These are phyloP conservation scores for Tuta absoluta DNA, from an alignment of 2,888 invertebrate genomes.

Conservation along the genomic window DNA sequence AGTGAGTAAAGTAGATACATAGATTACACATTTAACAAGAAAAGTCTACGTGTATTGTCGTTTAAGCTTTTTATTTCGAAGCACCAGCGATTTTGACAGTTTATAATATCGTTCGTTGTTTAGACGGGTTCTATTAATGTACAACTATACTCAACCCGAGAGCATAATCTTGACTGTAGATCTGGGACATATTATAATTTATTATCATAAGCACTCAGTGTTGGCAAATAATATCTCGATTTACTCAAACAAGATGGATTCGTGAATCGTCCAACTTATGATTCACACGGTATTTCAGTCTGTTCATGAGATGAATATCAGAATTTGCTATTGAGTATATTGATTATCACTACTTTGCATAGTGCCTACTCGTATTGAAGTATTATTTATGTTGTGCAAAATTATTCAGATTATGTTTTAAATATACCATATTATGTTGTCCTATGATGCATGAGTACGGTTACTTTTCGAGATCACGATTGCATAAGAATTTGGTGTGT, in stretches of 20 bases:
- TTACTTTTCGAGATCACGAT: constrained; percentile 31
- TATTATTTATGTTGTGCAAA: too few relatives aligned
- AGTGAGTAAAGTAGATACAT: background rate
- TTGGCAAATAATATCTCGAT: background rate
- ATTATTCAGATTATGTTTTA: too few relatives aligned
- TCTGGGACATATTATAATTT: background rate
- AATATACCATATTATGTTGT: too few relatives aligned
- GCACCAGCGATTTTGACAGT: constrained; percentile 12
- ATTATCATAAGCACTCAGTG: background rate
- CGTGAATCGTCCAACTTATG: background rate
- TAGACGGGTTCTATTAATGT: too few relatives aligned
- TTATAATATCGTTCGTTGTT: background rate
- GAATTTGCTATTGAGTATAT: too few relatives aligned
- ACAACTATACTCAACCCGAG: background rate
- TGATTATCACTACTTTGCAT: too few relatives aligned
- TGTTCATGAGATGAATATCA: too few relatives aligned
- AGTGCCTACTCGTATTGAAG: too few relatives aligned
- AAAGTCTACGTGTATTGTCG: constrained; percentile 29
- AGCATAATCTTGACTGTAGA: background rate
- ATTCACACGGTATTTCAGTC: background rate
- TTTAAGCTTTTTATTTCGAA: constrained; percentile 20
- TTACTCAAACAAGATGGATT: background rate
- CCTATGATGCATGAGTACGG: background rate
- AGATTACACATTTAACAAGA: constrained; percentile 18
- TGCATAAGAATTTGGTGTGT: constrained; percentile 30